Base-by-base conservation (phyloP, 1,140 invertebrate species). In the Tetragnatha versicolor region DNA sequence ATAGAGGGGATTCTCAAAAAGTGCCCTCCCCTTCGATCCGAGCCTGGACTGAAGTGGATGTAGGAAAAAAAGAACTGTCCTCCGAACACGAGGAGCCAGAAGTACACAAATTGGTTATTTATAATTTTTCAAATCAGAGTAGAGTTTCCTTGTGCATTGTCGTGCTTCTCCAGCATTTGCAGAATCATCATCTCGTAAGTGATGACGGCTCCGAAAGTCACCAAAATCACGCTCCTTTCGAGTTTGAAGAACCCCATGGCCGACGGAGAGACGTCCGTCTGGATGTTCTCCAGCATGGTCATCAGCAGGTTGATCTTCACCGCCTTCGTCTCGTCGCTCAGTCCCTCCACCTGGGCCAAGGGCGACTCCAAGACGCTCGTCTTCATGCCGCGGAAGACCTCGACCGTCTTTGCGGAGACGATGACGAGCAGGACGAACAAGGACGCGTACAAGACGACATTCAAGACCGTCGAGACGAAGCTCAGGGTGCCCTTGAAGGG, bases 91-190 rank as follows among this genome's bases (percentile, higher is more conserved):
- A n/a, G n/a, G n/a, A n/a, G n/a, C n/a, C n/a, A n/a, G n/a, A n/a
- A n/a, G n/a, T n/a, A n/a, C n/a, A n/a, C n/a, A n/a, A n/a, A n/a
- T n/a, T n/a, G n/a, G n/a, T n/a, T n/a, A n/a, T n/a, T n/a, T n/a
- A n/a, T n/a, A n/a, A n/a, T n/a, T n/a, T n/a, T n/a, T n/a, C n/a
- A n/a, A n/a, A n/a, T n/a, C n/a, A n/a, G n/a, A n/a, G n/a, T n/a
- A n/a, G n/a, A n/a, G n/a, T n/a, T n/a, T n/a, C n/a, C n/a, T n/a
- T n/a, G n/a, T n/a, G n/a, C n/a, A n/a, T n/a, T n/a, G n/a, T n/a
- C n/a, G n/a, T n/a, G n/a, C n/a, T n/a, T 58, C n/a, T 58, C 53
- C 53, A 58, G 29, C 27, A 58, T n/a, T 20, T 58, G 53, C 2
- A 58, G 27, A 2, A 58, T 3, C 53, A 58, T n/a, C 1, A 58